These are phyloP conservation scores for Pangasianodon hypophthalmus DNA, from an alignment of 2,113 vertebrate genomes.

Conservation along the genomic window DNA sequence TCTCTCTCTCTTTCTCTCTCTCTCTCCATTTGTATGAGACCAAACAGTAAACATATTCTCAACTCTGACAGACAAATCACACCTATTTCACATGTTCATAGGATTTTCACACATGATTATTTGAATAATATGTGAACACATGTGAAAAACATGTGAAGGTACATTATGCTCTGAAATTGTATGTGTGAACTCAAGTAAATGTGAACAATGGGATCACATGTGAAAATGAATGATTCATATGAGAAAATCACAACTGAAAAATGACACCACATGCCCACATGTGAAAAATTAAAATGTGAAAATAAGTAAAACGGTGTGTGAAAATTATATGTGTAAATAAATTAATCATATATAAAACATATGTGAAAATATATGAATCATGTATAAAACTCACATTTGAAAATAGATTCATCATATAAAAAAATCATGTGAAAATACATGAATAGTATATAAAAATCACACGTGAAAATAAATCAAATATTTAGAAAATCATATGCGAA, in stretches of 20 bases:
- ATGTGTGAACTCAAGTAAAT: neutral
- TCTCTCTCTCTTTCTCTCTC: neutral
- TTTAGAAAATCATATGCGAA: neutral
- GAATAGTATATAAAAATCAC: neutral
- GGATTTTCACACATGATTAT: neutral
- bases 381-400: neutral
- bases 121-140: neutral
- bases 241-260: neutral
- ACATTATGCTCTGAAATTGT: neutral
- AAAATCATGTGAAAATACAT: neutral
- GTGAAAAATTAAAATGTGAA: neutral
- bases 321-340: neutral
- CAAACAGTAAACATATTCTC: conserved; percentile 41
- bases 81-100: neutral
- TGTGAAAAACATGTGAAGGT: neutral
- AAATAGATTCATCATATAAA: neutral
- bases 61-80: neutral
- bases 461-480: neutral
- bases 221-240: neutral
- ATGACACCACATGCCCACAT: neutral
- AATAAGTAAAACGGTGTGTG: neutral
- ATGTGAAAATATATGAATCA: neutral
- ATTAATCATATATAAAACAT: neutral
- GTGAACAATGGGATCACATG: neutral
- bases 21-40: conserved; percentile 45